Evolutionary conservation across 2,888 invertebrate species (phyloP), one percentile per base, ranked within the genome.

Genomic region (Nemapogon koenigi): DNA sequence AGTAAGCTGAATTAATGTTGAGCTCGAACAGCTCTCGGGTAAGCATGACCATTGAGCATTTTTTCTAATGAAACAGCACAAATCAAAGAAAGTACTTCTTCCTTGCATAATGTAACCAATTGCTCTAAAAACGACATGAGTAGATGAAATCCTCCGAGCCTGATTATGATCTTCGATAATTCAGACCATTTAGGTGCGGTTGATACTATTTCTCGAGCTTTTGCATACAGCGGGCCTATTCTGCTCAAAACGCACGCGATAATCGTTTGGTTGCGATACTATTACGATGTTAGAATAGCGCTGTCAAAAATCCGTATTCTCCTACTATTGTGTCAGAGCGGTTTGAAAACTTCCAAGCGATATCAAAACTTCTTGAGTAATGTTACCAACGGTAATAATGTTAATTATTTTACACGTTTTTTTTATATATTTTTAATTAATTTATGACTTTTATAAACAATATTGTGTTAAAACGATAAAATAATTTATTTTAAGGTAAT

Each of bases 61-160:
- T 43, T 46, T 39, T 43, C 44, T 19, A 44, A 16, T 29, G 41
- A 42, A 33, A 38, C 18, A 13, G 57, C 57, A 46, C 50, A 59
- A 36, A 55, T 49, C 8, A 16, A n/a, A 25, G 36, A 14, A 2
- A 52, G 38, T 2, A 44, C 35, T 41, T 62, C 56, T 44, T 54
- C 52, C 8, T 63, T 16, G 4, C 62, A 64, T 64, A 38, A 62
- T 53, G 38, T 48, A 44, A 16, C 58, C 61, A 26, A 63, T 53
- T 16, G 50, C 39, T 38, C 57, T 55, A 11, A 62, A 33, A 43
- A 51, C 62, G 31, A 30, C 31, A 30, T 30, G 3, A 30, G n/a
- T 13, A 30, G 31, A 30, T 30, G 31, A 30, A 30, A 30, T 30
- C 31, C 14, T 14, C 31, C 11, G 15, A 30, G 31, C 16, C 31